Evolutionary conservation across 2,113 vertebrate genomes (phyloP).

Genomic region (Girardinichthys multiradiatus): DNA sequence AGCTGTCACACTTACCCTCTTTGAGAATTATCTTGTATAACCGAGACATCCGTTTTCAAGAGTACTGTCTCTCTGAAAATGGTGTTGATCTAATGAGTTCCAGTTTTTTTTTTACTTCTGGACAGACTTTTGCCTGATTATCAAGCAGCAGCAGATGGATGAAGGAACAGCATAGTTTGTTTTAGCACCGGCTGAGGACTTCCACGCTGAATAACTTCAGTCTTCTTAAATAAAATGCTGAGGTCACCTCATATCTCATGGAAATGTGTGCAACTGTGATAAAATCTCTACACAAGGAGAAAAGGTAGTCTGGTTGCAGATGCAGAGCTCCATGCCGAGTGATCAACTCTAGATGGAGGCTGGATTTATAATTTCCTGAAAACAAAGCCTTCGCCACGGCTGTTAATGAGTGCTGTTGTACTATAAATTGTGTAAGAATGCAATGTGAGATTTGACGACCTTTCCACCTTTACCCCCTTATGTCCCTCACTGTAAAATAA

Average conservation of each 20-base stretch:
- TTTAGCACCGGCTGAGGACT: conserved; percentile 16
- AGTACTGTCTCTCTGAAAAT: background rate
- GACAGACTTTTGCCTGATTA: conserved; percentile 23
- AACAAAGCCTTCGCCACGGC: background rate
- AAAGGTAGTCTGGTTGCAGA: background rate
- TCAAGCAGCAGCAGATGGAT: conserved; percentile 53
- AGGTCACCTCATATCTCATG: background rate
- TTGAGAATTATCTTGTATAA: conserved; percentile 10
- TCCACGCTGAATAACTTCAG: conserved; percentile 36
- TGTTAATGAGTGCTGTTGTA: conserved; percentile 46
- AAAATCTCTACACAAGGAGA: background rate
- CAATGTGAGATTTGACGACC: conserved; percentile 60
- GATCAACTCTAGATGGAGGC: no score
- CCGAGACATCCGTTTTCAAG: background rate
- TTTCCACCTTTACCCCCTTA: conserved; percentile 24
- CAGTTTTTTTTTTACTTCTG: background rate
- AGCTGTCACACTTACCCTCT: conserved; percentile 22
- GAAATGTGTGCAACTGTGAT: conserved; percentile 17
- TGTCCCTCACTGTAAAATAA: conserved; percentile 49
- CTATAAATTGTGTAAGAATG: conserved; percentile 56
- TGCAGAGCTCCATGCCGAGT: no score
- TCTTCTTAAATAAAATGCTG: conserved; percentile 23
- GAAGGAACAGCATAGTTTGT: background rate
- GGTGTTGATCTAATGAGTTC: background rate
- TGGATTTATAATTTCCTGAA: no score